Evolutionary conservation across 2,888 invertebrate genomes (phyloP).

Genomic region (Conops quadrifasciatus): DNA sequence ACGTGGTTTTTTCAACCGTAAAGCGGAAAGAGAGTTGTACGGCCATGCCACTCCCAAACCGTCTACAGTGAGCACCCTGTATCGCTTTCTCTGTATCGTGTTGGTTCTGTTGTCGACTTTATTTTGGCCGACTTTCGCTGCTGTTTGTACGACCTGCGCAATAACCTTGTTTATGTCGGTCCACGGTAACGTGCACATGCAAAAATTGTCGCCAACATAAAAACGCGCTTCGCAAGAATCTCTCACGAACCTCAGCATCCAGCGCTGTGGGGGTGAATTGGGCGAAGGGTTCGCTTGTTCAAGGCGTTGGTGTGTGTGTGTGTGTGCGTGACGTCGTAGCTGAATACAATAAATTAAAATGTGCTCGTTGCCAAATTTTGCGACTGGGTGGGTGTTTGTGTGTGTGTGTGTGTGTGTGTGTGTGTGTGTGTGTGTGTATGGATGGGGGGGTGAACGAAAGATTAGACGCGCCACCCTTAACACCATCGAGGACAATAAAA

Average conservation of each 20-base stretch:
- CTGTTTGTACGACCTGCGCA: constrained; percentile 12
- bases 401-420: constrained; percentile 1
- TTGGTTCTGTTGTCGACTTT: background rate
- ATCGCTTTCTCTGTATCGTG: background rate
- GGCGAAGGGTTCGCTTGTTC: background rate
- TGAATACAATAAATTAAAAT: background rate
- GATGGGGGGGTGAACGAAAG: background rate
- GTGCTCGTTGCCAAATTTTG: background rate
- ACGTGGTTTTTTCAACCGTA: constrained; percentile 58
- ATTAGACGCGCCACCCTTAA: background rate
- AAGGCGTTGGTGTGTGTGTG: constrained; percentile 25
- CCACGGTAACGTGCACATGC: background rate
- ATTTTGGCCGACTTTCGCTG: constrained; percentile 8
- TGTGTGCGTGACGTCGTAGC: background rate
- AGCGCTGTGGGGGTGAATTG: background rate
- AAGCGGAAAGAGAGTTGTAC: background rate
- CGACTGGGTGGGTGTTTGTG: background rate
- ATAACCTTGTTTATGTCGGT: constrained; percentile 15
- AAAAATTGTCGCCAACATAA: too few relatives aligned
- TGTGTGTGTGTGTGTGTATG: constrained; percentile 6
- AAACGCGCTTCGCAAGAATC: background rate
- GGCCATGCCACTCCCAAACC: too few relatives aligned
- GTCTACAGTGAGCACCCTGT: background rate
- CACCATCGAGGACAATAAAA: background rate
- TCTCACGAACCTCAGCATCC: constrained; percentile 34